Percentiles rank a stretch among this genome's conserved stretches.
Evolutionary conservation across 2,113 vertebrate species (phyloP).

Genomic region (Butorides virescens): DNA sequence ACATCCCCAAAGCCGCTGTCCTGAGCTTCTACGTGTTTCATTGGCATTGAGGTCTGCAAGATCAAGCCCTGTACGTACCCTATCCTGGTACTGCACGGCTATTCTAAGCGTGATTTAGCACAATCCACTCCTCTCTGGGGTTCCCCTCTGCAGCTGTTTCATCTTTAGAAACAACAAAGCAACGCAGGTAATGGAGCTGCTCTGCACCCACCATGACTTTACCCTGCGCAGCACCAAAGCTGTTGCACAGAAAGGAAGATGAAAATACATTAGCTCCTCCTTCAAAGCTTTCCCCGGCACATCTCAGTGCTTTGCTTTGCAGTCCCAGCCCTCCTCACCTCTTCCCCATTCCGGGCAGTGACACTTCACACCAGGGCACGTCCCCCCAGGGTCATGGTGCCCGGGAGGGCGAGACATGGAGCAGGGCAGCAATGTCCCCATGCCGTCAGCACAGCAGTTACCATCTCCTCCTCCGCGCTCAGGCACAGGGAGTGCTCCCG

Average conservation of each 20-base stretch:
- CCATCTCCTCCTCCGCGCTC: not conserved
- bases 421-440: not conserved
- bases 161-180: not conserved
- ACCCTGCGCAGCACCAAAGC: not conserved
- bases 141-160: not conserved
- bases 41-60: not conserved
- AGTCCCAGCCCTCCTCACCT: not conserved
- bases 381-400: not conserved
- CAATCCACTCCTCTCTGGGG: not conserved
- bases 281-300: not conserved
- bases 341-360: not conserved
- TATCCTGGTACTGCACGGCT: accelerated
- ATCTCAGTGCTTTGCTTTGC: not conserved
- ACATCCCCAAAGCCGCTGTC: not conserved
- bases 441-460: not conserved
- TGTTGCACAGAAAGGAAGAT: not conserved
- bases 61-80: not conserved
- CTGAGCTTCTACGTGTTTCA: not conserved
- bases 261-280: not conserved
- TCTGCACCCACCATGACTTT: not conserved
- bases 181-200: not conserved
- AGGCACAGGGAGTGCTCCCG: not conserved
- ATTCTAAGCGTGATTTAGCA: not conserved
- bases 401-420: accelerated
- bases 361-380: accelerated